Conservation (phyloP, 2,113 vertebrate genomes). For the Pterophyllum scalare region DNA sequence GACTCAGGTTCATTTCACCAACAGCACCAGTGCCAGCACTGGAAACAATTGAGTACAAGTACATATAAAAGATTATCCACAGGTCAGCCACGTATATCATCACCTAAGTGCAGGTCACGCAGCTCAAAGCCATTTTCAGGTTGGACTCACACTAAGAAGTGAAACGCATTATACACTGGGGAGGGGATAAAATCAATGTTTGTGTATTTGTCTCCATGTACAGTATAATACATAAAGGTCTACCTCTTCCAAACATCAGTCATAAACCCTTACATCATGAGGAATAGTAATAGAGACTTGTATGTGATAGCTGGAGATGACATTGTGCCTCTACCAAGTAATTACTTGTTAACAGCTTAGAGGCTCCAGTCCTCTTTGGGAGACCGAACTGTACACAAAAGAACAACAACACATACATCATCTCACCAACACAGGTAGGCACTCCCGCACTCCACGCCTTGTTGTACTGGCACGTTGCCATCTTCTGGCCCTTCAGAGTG, state of each 20-base stretch:
- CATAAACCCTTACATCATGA: constrained; percentile 8
- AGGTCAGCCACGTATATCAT: background rate
- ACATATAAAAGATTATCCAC: background rate
- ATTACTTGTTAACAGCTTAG: background rate
- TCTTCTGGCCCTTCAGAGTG: constrained; percentile 88
- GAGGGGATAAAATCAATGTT: background rate
- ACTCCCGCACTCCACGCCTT: constrained; percentile 87
- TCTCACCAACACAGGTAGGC: constrained; percentile 89
- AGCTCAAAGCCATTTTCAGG: background rate
- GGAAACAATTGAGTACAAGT: background rate
- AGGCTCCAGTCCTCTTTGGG: background rate
- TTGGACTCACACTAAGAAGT: background rate
- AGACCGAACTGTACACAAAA: background rate
- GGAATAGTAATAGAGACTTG: background rate
- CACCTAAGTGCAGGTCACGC: background rate
- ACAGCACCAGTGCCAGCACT: background rate
- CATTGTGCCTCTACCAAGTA: background rate
- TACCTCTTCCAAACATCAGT: constrained; percentile 10
- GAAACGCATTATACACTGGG: constrained; percentile 2
- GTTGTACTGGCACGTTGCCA: constrained; percentile 88
- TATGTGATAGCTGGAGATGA: background rate
- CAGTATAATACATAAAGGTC: background rate
- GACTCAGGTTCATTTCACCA: constrained; percentile 8
- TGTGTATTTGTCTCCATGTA: background rate
- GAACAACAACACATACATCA: background rate